Percentiles rank a stretch among this genome's conserved stretches.
Conservation (phyloP, 2,888 invertebrate genomes). For the Cylindroiulus punctatus region DNA sequence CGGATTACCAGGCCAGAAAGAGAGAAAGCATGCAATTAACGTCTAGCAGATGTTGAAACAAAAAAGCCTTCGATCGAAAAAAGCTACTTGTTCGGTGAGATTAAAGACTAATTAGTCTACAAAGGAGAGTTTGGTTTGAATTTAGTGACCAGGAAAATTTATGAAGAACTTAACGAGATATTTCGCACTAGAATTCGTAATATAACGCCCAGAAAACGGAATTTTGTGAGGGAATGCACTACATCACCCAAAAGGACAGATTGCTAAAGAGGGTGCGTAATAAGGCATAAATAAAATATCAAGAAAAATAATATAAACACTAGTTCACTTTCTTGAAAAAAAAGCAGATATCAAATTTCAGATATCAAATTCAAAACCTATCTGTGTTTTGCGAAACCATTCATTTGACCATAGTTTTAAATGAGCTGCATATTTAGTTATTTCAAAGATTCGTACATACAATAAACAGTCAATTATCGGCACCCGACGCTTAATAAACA, state of each 20-base stretch:
- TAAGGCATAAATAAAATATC: no score
- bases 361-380: neutral
- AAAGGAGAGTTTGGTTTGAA: neutral
- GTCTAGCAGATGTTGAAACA: constrained; percentile 10
- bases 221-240: neutral
- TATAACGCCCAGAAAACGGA: neutral
- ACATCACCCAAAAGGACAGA: no score
- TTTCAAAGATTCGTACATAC: neutral
- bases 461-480: neutral
- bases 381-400: neutral
- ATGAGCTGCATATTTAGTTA: neutral
- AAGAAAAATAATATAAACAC: neutral
- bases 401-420: neutral
- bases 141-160: neutral
- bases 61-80: neutral
- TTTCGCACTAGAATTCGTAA: no score
- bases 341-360: neutral
- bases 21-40: neutral
- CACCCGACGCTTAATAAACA: neutral
- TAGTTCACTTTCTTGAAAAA: neutral
- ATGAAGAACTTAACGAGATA: neutral
- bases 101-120: neutral
- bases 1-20: neutral
- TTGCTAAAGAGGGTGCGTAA: no score
- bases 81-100: neutral